Percentiles rank a stretch among this genome's conserved stretches.
Evolutionary conservation across 2,797 vertebrate species (phyloP).

Genomic region (Serranus cabrilla): DNA sequence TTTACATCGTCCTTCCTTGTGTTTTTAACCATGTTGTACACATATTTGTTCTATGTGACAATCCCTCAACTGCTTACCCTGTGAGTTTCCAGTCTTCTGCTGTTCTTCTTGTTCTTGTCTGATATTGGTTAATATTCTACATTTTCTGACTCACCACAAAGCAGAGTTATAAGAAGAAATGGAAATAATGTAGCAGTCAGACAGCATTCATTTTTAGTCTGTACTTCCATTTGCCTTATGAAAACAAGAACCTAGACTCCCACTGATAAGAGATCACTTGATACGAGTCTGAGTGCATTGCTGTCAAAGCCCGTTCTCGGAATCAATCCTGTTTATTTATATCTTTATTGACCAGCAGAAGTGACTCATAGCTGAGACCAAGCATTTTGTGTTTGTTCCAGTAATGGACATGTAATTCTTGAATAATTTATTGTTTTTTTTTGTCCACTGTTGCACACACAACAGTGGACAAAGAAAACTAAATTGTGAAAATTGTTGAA

Average conservation of each 20-base stretch:
- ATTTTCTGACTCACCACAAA: constrained; percentile 18
- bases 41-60: constrained; percentile 10
- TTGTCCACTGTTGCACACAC: constrained; percentile 8
- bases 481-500: constrained; percentile 6
- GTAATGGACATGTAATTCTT: constrained; percentile 28
- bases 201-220: constrained; percentile 1
- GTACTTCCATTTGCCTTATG: constrained; percentile 25
- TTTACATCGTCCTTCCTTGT: neutral
- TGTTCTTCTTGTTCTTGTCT: constrained; percentile 18
- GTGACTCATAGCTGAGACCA: constrained; percentile 2
- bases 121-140: constrained; percentile 9
- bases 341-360: constrained; percentile 33
- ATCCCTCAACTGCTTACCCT: constrained; percentile 8
- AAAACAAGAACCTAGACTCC: constrained; percentile 12
- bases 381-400: constrained; percentile 24
- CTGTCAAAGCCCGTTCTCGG: constrained; percentile 5
- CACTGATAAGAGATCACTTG: constrained; percentile 13
- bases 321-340: constrained; percentile 45
- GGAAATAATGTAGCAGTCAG: constrained; percentile 36
- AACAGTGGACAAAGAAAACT: neutral
- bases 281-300: constrained; percentile 21
- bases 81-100: neutral
- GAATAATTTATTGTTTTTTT: constrained; percentile 27
- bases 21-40: constrained; percentile 15
- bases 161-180: constrained; percentile 23